These are phyloP conservation scores for Spatula clypeata DNA, from an alignment of 2,797 vertebrate species.

Conservation along the genomic window DNA sequence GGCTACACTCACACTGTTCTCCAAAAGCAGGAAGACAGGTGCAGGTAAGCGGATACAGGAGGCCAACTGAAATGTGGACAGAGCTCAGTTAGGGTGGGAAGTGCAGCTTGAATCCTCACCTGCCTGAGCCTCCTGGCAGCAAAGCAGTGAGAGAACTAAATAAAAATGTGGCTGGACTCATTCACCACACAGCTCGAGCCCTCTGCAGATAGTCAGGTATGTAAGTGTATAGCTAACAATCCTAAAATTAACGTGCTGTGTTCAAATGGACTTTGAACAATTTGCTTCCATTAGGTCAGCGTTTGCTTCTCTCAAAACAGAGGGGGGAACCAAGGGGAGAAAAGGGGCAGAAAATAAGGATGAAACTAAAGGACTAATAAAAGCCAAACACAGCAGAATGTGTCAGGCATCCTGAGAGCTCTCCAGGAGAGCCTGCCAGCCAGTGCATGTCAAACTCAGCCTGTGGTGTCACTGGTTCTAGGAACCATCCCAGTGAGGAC, in stretches of 20 bases:
- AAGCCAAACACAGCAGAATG: neutral
- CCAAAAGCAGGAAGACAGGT: neutral
- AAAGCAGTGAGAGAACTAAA: neutral
- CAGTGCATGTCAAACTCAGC: neutral
- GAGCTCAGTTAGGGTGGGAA: neutral
- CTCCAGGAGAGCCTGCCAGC: neutral
- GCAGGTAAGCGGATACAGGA: neutral
- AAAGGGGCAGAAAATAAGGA: neutral
- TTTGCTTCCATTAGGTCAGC: slow-evolving; percentile 15
- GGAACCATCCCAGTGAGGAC: neutral
- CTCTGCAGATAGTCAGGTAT: neutral
- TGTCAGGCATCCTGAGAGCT: neutral
- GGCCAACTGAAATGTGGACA: neutral
- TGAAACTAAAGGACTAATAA: neutral
- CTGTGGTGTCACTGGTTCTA: neutral
- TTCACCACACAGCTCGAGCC: neutral
- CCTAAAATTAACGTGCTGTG: slow-evolving; percentile 36
- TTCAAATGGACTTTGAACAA: slow-evolving; percentile 24
- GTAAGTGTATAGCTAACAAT: neutral
- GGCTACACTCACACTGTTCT: neutral
- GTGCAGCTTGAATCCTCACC: neutral
- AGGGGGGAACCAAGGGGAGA: accelerated
- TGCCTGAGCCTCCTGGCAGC: neutral
- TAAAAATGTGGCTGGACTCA: neutral
- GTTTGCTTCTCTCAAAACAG: neutral